phyloP scores from a whole-genome alignment of 2,797 vertebrate genomes.

The Linurgus olivaceus region DNA sequence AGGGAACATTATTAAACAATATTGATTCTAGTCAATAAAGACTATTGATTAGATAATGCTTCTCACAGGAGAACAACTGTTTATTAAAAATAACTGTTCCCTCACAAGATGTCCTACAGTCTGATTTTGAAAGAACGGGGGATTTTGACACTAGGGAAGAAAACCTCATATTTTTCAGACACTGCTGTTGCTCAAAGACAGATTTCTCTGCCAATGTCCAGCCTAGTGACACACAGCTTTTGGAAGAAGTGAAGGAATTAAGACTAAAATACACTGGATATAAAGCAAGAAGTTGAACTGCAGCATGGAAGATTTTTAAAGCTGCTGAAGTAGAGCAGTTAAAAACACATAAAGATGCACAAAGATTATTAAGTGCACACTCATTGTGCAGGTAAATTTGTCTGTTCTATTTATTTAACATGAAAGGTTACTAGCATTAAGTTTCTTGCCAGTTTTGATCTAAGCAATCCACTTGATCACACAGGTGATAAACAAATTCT shows the following conservation, averaged over 20 bases:
- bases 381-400: neutral
- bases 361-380: neutral
- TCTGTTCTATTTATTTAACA: neutral
- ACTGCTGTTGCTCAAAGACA: neutral
- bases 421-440: neutral
- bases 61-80: neutral
- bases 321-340: neutral
- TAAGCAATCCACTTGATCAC: neutral
- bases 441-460: slow-evolving; percentile 6
- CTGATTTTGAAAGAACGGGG: neutral
- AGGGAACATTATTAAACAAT: neutral
- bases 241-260: neutral
- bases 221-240: neutral
- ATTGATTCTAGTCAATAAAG: neutral
- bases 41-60: neutral
- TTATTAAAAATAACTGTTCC: neutral
- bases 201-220: neutral
- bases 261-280: neutral
- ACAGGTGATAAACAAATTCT: slow-evolving; percentile 57
- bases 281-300: neutral
- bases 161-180: neutral
- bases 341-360: neutral
- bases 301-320: neutral
- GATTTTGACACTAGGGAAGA: neutral
- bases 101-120: neutral